phyloP scores from a whole-genome alignment of 2,888 invertebrate genomes.

The Adelognathus sp. region DNA sequence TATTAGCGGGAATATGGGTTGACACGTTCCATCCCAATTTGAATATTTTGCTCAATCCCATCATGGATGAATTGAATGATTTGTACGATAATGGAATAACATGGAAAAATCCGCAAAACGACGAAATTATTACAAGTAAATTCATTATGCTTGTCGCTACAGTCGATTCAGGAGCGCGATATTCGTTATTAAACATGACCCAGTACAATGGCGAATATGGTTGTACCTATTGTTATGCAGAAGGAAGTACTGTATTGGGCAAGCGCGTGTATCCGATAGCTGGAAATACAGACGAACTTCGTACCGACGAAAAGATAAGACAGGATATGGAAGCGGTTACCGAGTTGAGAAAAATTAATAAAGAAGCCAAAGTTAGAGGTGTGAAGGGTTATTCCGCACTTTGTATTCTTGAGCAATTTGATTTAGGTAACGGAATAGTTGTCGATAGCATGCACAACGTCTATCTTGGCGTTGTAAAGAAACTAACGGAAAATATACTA shows the following conservation, averaged over 20 bases:
- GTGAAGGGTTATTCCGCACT: neutral
- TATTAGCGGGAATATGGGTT: conserved; percentile 43
- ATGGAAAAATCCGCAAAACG: conserved; percentile 21
- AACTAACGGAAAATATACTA: neutral
- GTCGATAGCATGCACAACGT: conserved; percentile 4
- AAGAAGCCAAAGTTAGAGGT: neutral
- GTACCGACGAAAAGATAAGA: conserved; percentile 2
- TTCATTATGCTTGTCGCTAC: conserved; percentile 10
- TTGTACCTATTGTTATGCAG: conserved; percentile 46
- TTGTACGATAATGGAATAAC: neutral
- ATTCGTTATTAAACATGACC: conserved; percentile 38
- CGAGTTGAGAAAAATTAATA: neutral
- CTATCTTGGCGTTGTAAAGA: neutral
- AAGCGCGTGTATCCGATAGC: neutral
- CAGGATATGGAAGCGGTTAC: neutral
- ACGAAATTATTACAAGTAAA: neutral
- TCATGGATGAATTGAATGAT: neutral
- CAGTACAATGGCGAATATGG: conserved; percentile 52
- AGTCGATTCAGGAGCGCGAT: conserved; percentile 48
- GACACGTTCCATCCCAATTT: conserved; percentile 36
- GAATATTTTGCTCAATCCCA: neutral
- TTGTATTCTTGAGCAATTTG: neutral
- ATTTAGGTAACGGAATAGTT: neutral
- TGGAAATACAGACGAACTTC: neutral
- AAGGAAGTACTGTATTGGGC: neutral